These are phyloP conservation scores for Onychomys arenicola DNA, from an alignment of 2,797 vertebrate genomes.

Conservation along the genomic window DNA sequence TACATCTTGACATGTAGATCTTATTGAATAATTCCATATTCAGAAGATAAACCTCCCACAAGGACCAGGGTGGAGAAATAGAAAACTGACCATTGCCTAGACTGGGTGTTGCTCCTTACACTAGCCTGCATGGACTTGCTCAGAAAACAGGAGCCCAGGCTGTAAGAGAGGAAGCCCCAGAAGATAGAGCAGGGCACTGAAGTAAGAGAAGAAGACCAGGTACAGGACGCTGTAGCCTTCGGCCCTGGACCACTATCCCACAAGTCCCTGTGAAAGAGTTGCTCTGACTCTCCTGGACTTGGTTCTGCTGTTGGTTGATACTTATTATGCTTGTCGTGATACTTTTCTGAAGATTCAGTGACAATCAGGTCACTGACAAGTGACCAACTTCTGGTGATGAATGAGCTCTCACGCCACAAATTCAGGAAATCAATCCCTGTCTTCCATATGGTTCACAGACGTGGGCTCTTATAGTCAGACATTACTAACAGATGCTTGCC, in stretches of 20 bases:
- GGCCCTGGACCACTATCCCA: background rate
- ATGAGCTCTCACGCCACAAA: background rate
- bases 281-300: background rate
- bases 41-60: background rate
- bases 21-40: background rate
- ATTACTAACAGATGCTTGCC: background rate
- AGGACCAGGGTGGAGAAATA: background rate
- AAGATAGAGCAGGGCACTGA: background rate
- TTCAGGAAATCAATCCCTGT: conserved; percentile 2
- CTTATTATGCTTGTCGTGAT: background rate
- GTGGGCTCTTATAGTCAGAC: background rate
- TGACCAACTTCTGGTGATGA: background rate
- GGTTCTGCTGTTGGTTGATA: background rate
- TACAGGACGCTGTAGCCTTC: background rate
- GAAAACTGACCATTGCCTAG: background rate
- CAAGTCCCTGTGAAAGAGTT: background rate
- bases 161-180: background rate
- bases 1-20: conserved; percentile 14
- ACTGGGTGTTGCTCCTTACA: background rate
- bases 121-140: background rate
- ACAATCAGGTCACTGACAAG: background rate
- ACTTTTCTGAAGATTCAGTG: background rate
- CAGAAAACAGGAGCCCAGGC: background rate
- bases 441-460: background rate
- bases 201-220: background rate